Conservation (phyloP, 2,888 invertebrate species). For the Tethea ocularis region DNA sequence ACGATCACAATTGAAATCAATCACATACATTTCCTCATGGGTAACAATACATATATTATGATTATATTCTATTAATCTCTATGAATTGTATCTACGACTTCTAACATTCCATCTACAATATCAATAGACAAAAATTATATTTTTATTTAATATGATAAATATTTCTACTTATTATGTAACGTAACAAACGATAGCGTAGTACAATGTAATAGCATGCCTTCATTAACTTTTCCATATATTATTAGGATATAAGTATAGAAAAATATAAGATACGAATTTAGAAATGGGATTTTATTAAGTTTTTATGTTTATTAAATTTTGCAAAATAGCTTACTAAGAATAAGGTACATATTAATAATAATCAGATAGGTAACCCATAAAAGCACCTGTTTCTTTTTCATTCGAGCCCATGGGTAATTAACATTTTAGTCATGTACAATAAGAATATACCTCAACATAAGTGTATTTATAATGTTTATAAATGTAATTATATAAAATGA, state of each 20-base stretch:
- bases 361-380: neutral
- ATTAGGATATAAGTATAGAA: neutral
- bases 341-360: neutral
- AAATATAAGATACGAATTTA: neutral
- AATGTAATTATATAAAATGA: neutral
- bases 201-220: neutral
- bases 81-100: neutral
- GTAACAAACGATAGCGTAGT: neutral
- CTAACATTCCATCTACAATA: constrained; percentile 2
- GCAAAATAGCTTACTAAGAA: neutral
- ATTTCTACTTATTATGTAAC: neutral
- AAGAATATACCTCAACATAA: neutral
- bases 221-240: neutral
- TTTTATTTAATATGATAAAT: neutral
- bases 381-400: neutral
- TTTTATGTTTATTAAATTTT: neutral
- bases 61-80: neutral
- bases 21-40: neutral
- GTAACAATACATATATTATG: neutral
- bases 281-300: too few relatives aligned
- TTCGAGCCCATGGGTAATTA: neutral
- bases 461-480: neutral
- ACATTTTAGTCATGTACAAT: neutral
- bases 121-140: neutral
- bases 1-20: constrained; percentile 15